These are phyloP conservation scores for Corvus hawaiiensis DNA, from an alignment of 2,113 vertebrate genomes.

Conservation along the genomic window DNA sequence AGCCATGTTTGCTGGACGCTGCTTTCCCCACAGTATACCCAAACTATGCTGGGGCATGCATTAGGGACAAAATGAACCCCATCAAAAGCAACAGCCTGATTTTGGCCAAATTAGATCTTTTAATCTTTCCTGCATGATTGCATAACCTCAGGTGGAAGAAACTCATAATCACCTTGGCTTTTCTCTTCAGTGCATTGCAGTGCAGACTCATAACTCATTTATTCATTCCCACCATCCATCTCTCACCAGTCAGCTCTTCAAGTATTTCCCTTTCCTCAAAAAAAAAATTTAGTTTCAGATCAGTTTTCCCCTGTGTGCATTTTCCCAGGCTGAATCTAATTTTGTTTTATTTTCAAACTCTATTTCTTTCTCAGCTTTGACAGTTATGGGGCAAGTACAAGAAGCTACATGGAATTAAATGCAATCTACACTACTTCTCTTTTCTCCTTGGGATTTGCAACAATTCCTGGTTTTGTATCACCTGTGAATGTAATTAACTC, in stretches of 20 bases:
- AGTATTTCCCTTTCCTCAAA: slow-evolving; percentile 1
- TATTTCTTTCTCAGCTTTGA: slow-evolving; percentile 43
- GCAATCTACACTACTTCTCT: slow-evolving; percentile 48
- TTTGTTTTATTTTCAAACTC: slow-evolving; percentile 50
- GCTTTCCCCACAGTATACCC: background rate
- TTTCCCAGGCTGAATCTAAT: slow-evolving; percentile 54
- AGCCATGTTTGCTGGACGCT: background rate
- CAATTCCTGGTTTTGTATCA: slow-evolving; percentile 55
- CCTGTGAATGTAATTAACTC: slow-evolving; percentile 63
- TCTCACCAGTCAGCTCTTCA: slow-evolving; percentile 3
- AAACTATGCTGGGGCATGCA: background rate
- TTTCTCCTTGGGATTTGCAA: slow-evolving; percentile 61
- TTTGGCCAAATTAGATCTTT: background rate
- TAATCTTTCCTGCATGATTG: background rate
- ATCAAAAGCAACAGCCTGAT: background rate
- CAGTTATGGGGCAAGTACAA: slow-evolving; percentile 32
- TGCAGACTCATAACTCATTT: background rate
- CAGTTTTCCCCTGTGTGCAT: slow-evolving; percentile 37
- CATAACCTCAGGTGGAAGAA: background rate
- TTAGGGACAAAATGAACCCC: background rate
- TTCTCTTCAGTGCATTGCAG: background rate
- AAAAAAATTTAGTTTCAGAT: slow-evolving; percentile 37
- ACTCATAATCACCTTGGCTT: background rate
- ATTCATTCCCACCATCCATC: slow-evolving; percentile 17
- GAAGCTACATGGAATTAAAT: slow-evolving; percentile 43